Percentiles rank a stretch among this genome's conserved stretches.
Evolutionary conservation across 2,797 vertebrate genomes (phyloP).

Genomic region (Fringilla coelebs): DNA sequence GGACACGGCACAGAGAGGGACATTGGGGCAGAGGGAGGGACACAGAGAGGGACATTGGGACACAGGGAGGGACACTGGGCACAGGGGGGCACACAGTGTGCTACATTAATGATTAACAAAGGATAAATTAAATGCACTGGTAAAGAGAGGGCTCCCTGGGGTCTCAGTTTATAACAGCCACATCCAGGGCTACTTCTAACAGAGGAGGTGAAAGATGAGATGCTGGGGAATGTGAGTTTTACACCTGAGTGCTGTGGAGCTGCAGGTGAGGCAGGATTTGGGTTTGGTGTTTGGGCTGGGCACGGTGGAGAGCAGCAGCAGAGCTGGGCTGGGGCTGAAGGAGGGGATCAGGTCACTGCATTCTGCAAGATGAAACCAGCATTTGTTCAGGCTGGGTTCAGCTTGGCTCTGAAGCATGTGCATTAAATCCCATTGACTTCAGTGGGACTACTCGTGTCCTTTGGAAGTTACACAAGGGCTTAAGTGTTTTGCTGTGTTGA

Average conservation of each 20-base stretch:
- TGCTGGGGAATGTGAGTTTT: not conserved
- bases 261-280: not conserved
- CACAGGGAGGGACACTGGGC: not conserved
- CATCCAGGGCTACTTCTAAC: not conserved
- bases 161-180: not conserved
- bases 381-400: constrained; percentile 13
- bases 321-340: not conserved
- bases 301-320: not conserved
- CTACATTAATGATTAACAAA: not conserved
- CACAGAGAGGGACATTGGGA: not conserved
- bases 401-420: not conserved
- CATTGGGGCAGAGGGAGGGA: no score
- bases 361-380: constrained; percentile 8
- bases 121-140: not conserved
- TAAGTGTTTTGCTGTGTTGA: not conserved
- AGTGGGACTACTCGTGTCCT: not conserved
- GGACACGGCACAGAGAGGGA: no score
- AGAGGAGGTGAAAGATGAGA: not conserved
- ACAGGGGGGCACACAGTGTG: not conserved
- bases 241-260: not conserved
- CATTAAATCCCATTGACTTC: constrained; percentile 52
- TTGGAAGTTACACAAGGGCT: constrained; percentile 37
- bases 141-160: not conserved
- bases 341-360: constrained; percentile 25
- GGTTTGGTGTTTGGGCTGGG: not conserved